Conservation (phyloP, 2,113 vertebrate genomes). For the Microcebus griseorufus region DNA sequence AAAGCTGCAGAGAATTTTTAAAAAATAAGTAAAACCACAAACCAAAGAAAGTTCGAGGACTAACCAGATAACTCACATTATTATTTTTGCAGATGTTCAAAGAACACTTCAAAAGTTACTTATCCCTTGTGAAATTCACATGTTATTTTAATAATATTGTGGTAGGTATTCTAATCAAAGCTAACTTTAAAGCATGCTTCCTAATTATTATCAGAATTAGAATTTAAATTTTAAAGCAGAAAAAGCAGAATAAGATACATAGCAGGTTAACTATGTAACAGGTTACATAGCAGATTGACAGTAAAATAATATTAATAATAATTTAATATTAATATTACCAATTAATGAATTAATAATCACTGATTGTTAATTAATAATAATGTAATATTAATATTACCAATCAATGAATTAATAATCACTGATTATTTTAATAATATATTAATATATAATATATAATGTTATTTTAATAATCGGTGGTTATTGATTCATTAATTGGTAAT, state of each 20-base stretch:
- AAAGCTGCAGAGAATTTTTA: slow-evolving; percentile 88
- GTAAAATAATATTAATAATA: not conserved
- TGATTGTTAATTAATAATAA: not conserved
- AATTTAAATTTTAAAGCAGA: slow-evolving; percentile 50
- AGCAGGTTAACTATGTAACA: not conserved
- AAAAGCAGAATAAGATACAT: slow-evolving; percentile 31
- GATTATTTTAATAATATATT: too few relatives aligned
- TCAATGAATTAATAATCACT: too few relatives aligned
- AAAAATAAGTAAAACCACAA: slow-evolving; percentile 59
- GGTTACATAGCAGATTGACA: slow-evolving; percentile 24
- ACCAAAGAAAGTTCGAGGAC: slow-evolving; percentile 54
- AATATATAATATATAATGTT: too few relatives aligned
- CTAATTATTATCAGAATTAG: slow-evolving; percentile 52
- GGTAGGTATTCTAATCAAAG: slow-evolving; percentile 6
- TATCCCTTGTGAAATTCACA: not conserved
- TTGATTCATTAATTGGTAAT: too few relatives aligned
- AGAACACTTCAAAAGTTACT: slow-evolving; percentile 50
- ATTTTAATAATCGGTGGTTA: too few relatives aligned
- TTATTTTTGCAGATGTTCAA: slow-evolving; percentile 44
- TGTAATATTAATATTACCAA: too few relatives aligned
- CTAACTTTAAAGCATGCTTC: slow-evolving; percentile 32
- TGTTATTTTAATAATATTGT: slow-evolving; percentile 41
- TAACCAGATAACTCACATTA: slow-evolving; percentile 57
- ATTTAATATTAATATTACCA: too few relatives aligned
- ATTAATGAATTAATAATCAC: not conserved